A percentile compares a stretch with the other conserved stretches of the same genome.
Evolutionary conservation across 2,113 vertebrate species (phyloP).

Genomic region (Gopherus evgoodei): DNA sequence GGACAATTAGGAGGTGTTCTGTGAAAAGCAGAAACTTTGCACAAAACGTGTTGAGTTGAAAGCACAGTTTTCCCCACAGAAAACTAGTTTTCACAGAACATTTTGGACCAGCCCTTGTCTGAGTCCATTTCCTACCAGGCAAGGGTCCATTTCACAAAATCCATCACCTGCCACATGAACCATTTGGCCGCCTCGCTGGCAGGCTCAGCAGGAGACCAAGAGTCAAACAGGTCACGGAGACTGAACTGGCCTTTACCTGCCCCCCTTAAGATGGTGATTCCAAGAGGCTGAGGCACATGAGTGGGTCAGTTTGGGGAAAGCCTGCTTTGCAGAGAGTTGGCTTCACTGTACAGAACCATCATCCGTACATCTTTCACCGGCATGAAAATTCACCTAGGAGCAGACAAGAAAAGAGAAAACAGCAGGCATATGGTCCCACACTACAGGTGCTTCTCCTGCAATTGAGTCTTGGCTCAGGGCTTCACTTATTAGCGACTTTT

Average conservation of each 20-base stretch:
- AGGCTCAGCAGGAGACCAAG: background rate
- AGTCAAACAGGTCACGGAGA: background rate
- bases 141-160: background rate
- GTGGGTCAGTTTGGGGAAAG: background rate
- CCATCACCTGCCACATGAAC: background rate
- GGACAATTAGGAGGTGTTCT: background rate
- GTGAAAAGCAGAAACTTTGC: background rate
- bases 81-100: background rate
- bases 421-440: conserved; percentile 33
- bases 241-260: background rate
- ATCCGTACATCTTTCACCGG: conserved; percentile 33
- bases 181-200: background rate
- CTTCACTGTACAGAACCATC: background rate
- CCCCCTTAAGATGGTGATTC: background rate
- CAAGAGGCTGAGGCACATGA: background rate
- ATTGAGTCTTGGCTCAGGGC: conserved; percentile 62
- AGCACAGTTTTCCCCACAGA: background rate
- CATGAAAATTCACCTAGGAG: conserved; percentile 33
- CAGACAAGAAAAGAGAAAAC: background rate
- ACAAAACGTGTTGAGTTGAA: background rate
- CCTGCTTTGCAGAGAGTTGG: background rate
- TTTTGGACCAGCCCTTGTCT: background rate
- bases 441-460: conserved; percentile 61
- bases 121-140: background rate
- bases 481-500: conserved; percentile 49